phyloP scores from a whole-genome alignment of 1,140 invertebrate species.

The Drosophila watanabei region DNA sequence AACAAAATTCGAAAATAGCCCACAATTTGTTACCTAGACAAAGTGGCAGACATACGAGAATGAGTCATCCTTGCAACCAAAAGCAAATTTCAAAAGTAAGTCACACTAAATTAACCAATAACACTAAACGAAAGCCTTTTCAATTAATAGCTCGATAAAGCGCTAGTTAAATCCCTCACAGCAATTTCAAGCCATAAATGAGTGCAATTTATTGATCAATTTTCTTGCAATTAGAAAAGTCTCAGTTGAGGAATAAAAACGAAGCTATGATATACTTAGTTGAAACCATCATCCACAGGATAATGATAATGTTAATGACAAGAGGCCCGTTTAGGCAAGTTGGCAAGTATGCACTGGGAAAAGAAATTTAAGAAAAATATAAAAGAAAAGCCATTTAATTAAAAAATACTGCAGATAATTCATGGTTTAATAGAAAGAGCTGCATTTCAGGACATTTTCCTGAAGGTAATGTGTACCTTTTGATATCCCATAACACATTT shows the following conservation, averaged over 20 bases:
- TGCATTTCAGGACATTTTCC: too few relatives aligned
- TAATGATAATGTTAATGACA: conserved; percentile 68
- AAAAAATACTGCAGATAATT: too few relatives aligned
- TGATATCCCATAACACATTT: too few relatives aligned
- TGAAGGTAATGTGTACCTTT: too few relatives aligned
- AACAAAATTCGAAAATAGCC: conserved; percentile 1
- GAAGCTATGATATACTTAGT: background rate
- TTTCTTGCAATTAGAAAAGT: conserved; percentile 4
- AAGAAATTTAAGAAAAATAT: background rate
- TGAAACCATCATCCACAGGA: conserved; percentile 12
- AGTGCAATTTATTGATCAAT: conserved; percentile 18
- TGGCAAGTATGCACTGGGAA: background rate
- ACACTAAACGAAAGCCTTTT: background rate
- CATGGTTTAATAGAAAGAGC: too few relatives aligned
- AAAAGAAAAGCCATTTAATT: background rate
- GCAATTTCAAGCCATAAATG: conserved; percentile 6
- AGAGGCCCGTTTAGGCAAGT: conserved; percentile 52
- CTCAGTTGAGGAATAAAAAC: background rate
- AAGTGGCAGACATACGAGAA: conserved; percentile 13
- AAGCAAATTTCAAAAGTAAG: background rate
- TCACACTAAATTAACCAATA: conserved; percentile 6
- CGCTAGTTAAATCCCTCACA: background rate
- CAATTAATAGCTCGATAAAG: conserved; percentile 4
- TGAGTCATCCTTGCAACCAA: conserved; percentile 9
- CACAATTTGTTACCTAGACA: conserved; percentile 15